These are phyloP conservation scores for Brachionus koreanus DNA, from an alignment of 1,140 invertebrate species.

Conservation along the genomic window DNA sequence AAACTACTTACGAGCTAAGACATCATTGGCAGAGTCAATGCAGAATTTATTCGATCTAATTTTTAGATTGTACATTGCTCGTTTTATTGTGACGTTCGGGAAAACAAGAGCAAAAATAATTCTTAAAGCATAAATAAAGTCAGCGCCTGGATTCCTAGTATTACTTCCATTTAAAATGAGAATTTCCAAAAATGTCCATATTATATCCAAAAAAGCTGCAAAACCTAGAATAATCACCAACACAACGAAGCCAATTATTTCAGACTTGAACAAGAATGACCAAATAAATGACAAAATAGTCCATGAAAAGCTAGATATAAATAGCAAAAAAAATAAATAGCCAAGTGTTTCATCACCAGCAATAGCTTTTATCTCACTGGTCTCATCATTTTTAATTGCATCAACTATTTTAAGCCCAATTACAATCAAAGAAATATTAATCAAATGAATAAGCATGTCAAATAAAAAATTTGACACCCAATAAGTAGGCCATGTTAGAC, in stretches of 20 bases:
- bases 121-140: not conserved
- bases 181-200: slow-evolving; percentile 33
- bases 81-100: slow-evolving; percentile 32
- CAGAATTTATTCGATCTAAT: slow-evolving; percentile 21
- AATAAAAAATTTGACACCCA: slow-evolving; percentile 62
- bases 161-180: slow-evolving; percentile 2
- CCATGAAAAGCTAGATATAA: slow-evolving; percentile 33
- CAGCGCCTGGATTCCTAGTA: not conserved
- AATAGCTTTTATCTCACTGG: slow-evolving; percentile 23
- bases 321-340: slow-evolving; percentile 35
- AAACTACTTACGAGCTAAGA: slow-evolving; percentile 14
- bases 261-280: slow-evolving; percentile 44
- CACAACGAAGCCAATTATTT: slow-evolving; percentile 42
- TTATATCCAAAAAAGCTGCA: slow-evolving; percentile 35
- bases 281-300: slow-evolving; percentile 10
- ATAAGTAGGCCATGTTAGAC: slow-evolving; percentile 49
- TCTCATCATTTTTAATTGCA: not conserved
- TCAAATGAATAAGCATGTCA: slow-evolving; percentile 22
- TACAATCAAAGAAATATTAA: slow-evolving; percentile 39
- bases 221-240: slow-evolving; percentile 15
- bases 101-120: slow-evolving; percentile 28
- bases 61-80: slow-evolving; percentile 33
- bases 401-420: slow-evolving; percentile 31
- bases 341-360: slow-evolving; percentile 29
- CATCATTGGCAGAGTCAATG: slow-evolving; percentile 9